Evolutionary conservation across 2,888 invertebrate species (phyloP), one percentile per base, ranked within the genome.

Genomic region (Shargacucullia verbasci): DNA sequence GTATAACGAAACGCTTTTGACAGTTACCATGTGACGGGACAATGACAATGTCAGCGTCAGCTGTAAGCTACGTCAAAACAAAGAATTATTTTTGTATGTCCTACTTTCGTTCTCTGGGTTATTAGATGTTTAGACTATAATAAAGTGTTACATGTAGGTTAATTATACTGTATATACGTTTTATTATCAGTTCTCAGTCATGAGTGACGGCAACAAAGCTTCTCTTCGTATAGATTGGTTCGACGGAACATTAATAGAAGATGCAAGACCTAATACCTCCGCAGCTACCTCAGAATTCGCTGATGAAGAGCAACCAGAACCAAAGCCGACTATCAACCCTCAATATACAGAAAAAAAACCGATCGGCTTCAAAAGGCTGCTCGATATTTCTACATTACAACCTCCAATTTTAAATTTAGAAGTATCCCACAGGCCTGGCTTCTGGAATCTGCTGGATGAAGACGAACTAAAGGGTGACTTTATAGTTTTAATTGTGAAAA

Each of bases 191-290:
- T 53, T 64, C 15, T 54, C 41, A 65, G 50, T 44, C 64, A 92
- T 92, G 92, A 74, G 79, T 66, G 85, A 89, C 39, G 62, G 47
- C 38, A 83, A 76, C 59, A 88, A 88, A 73, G 77, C 85, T 38
- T 86, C 89, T 31, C 79, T 92, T 57, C 85, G 93, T 2, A 92
- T 94, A 75, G 94, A 94, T 66, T 94, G 94, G 94, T 94, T 94
- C 59, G 94, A 94, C 74, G 94, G 93, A 6, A 89, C 90, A 20
- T 71, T 92, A n/a, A 84, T 88, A 38, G 89, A 92, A 82, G 86
- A 89, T 62, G 73, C 73, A 15, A 67, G 67, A 47, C 65, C 76
- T 10, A 70, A 62, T 29, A 59, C 73, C n/a, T 73, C 77, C 9
- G 39, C 48, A 12, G 8, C 71, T 49, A 50, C 70, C 14, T 79